Evolutionary conservation across 2,888 invertebrate species (phyloP).

Genomic region (Ferrisia virgata): DNA sequence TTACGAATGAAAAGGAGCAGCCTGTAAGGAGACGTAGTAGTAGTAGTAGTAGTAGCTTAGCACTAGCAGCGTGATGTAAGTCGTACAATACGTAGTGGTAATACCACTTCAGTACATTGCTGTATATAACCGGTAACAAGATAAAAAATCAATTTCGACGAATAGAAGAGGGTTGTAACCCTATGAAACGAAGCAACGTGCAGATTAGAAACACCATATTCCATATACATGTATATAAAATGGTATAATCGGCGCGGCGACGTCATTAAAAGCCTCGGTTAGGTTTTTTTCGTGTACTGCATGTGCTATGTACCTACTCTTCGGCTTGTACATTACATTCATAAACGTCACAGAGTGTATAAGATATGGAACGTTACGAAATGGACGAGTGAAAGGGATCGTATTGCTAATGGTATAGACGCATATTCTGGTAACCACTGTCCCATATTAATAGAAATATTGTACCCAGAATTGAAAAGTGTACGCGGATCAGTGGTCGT

Average conservation of each 20-base stretch:
- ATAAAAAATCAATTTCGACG: slow-evolving; percentile 7
- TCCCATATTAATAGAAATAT: slow-evolving; percentile 8
- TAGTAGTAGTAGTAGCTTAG: neutral
- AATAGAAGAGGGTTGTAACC: neutral
- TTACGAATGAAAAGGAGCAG: neutral
- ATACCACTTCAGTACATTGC: neutral
- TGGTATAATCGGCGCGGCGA: neutral
- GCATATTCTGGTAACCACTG: neutral
- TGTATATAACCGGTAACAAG: slow-evolving; percentile 14
- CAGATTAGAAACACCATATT: neutral
- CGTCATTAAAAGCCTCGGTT: neutral
- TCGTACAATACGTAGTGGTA: neutral
- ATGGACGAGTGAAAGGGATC: neutral
- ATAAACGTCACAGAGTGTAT: neutral
- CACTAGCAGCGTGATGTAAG: neutral
- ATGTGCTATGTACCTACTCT: too few relatives aligned
- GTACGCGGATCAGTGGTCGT: neutral
- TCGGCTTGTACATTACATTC: neutral
- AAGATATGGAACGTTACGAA: neutral
- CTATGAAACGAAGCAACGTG: neutral
- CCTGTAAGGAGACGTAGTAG: too few relatives aligned
- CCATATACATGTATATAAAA: neutral
- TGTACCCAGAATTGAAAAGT: neutral
- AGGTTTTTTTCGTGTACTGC: neutral
- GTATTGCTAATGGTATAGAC: too few relatives aligned